Base-by-base conservation (phyloP, 2,888 invertebrate genomes). In the Chesias legatella region DNA sequence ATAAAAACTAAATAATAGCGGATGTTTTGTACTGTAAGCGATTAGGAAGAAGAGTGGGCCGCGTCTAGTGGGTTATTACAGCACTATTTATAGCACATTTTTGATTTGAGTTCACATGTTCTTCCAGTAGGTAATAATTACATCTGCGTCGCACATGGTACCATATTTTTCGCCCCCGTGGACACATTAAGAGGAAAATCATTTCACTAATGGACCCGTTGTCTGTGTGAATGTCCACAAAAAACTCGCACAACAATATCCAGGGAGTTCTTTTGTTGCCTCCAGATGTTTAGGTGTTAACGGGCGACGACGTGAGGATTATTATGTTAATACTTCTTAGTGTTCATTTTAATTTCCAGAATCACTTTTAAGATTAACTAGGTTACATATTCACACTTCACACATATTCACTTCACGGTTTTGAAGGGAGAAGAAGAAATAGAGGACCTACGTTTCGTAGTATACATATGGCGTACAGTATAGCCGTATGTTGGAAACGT, bases 191-290 rank as follows among this genome's bases (percentile, higher is more conserved):
- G 71, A 72, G 68, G 69, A 79, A 81, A 78, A 80, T 81, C 72
- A 80, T 81, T 79, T 70, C 76, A 63, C 79, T 82, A 83, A 83
- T 83, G 81, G 80, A 76, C 66, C 61, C 50, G 60, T 67, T 71
- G 72, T 65, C 68, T 67, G 58, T 67, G 53, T 53, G 62, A 64
- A 50, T 51, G 64, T 62, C 58, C 52, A 58, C 60, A 66, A 73
- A 69, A 73, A 66, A 53, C 51, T 49, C 36, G 47, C 50, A 53
- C 55, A 61, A 64, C 55, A 59, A 58, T 50, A 47, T 49, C 37
- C 48, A 60, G 10, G 46, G 63, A 51, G 56, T 46, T 58, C 59
- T 59, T 69, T 71, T 60, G 67, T 69, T 63, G 60, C 48, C 48
- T 57, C 33, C 60, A 55, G 67, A 56, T 62, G 68, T 62, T 33